A percentile compares a stretch with the other conserved stretches of the same genome.
Evolutionary conservation across 2,888 invertebrate genomes (phyloP).

Genomic region (Tineola bisselliella): DNA sequence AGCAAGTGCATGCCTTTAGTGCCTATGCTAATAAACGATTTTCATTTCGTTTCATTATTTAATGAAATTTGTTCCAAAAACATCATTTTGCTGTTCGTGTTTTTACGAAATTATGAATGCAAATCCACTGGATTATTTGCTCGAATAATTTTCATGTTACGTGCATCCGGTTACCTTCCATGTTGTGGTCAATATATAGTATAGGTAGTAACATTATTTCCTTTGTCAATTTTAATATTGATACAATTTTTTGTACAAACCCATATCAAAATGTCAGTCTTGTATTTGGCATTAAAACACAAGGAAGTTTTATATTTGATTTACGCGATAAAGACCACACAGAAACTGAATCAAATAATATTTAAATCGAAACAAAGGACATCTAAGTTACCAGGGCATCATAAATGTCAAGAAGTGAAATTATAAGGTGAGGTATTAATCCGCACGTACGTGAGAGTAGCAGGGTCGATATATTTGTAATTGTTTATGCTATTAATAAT

Average conservation of each 20-base stretch:
- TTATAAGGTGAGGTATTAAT: too few relatives aligned
- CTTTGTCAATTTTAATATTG: too few relatives aligned
- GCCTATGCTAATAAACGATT: too few relatives aligned
- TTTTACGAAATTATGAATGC: not conserved
- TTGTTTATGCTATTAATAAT: not conserved
- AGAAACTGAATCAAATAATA: not conserved
- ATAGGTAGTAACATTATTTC: too few relatives aligned
- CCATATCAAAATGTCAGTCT: not conserved
- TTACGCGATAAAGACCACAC: not conserved
- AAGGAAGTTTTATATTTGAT: not conserved
- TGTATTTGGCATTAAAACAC: not conserved
- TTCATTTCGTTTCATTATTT: too few relatives aligned
- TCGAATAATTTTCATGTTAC: conserved; percentile 31
- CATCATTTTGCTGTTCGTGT: too few relatives aligned
- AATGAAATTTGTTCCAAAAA: too few relatives aligned
- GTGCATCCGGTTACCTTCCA: conserved; percentile 59
- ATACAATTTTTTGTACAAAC: not conserved
- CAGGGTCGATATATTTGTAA: not conserved
- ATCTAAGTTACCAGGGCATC: too few relatives aligned
- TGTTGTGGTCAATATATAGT: conserved; percentile 51
- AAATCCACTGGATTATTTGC: not conserved
- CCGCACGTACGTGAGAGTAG: not conserved
- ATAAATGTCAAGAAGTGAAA: too few relatives aligned
- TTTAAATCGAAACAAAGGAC: too few relatives aligned
- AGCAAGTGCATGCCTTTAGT: too few relatives aligned